These are phyloP conservation scores for Typhlichthys subterraneus DNA, from an alignment of 2,797 vertebrate genomes.

Conservation along the genomic window DNA sequence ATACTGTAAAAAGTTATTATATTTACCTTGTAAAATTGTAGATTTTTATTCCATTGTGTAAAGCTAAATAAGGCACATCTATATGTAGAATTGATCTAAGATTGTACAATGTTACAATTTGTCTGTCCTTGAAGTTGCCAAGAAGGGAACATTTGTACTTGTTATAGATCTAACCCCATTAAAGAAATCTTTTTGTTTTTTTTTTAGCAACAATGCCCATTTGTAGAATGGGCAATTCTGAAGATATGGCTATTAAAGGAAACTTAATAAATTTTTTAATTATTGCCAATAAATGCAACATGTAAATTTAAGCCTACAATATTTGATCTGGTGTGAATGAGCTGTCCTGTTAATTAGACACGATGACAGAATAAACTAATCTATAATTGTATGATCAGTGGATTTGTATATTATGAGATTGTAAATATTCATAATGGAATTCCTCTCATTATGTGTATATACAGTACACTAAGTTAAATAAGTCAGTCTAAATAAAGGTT, in stretches of 20 bases:
- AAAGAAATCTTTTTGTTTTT: conserved; percentile 1
- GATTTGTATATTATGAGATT: too few species aligned
- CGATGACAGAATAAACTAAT: background rate
- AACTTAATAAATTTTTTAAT: conserved; percentile 28
- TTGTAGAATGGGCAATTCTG: conserved; percentile 22
- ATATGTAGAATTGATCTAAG: conserved; percentile 13
- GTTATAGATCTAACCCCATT: conserved; percentile 4
- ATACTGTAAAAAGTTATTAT: conserved; percentile 25
- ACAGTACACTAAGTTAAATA: conserved; percentile 48
- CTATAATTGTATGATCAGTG: background rate
- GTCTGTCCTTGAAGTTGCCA: too few species aligned
- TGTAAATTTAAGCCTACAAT: too few species aligned
- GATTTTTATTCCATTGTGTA: conserved; percentile 9
- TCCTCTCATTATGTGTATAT: conserved; percentile 37
- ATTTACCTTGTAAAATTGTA: conserved; percentile 48
- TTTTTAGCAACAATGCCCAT: conserved; percentile 10
- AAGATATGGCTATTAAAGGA: background rate
- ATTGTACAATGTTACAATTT: too few species aligned
- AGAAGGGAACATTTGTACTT: background rate
- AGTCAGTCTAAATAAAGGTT: conserved; percentile 60
- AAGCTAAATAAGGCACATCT: conserved; percentile 11
- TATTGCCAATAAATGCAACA: too few species aligned
- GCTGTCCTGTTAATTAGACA: conserved; percentile 58
- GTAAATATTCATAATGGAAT: conserved; percentile 32
- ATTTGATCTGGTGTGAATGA: conserved; percentile 46